phyloP scores from a whole-genome alignment of 2,888 invertebrate species.

The Cataglyphis rosenhaueri region DNA sequence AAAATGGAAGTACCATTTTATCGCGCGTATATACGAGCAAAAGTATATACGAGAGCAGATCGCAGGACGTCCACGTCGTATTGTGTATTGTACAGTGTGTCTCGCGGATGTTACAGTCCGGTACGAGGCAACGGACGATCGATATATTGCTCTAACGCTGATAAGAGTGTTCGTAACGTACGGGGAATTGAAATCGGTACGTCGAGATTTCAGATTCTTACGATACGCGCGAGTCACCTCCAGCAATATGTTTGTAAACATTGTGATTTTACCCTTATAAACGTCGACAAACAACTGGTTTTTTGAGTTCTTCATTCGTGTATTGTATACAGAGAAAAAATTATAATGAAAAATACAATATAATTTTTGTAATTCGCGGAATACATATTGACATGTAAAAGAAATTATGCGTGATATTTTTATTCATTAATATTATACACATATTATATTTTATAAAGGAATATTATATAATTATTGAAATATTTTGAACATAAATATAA shows the following conservation, averaged over 20 bases:
- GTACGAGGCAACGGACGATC: slow-evolving; percentile 33
- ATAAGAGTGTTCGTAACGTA: slow-evolving; percentile 17
- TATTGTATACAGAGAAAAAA: no score
- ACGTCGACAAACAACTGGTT: background rate
- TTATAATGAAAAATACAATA: no score
- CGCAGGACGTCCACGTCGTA: background rate
- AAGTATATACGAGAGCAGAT: background rate
- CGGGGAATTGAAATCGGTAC: background rate
- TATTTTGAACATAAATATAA: no score
- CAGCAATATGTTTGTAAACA: background rate
- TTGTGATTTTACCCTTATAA: background rate
- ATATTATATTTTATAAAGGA: no score
- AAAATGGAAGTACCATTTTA: background rate
- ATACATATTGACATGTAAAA: no score
- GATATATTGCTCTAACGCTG: slow-evolving; percentile 47
- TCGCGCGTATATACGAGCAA: background rate
- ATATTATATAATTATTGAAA: no score
- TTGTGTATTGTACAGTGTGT: background rate
- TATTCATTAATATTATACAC: no score
- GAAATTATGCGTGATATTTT: no score
- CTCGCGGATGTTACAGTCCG: slow-evolving; percentile 39
- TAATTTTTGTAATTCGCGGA: no score
- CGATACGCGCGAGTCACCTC: background rate
- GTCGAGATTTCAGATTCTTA: background rate
- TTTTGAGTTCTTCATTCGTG: no score